These are phyloP conservation scores for Diplodus sargus DNA, from an alignment of 2,797 vertebrate genomes.

Conservation along the genomic window DNA sequence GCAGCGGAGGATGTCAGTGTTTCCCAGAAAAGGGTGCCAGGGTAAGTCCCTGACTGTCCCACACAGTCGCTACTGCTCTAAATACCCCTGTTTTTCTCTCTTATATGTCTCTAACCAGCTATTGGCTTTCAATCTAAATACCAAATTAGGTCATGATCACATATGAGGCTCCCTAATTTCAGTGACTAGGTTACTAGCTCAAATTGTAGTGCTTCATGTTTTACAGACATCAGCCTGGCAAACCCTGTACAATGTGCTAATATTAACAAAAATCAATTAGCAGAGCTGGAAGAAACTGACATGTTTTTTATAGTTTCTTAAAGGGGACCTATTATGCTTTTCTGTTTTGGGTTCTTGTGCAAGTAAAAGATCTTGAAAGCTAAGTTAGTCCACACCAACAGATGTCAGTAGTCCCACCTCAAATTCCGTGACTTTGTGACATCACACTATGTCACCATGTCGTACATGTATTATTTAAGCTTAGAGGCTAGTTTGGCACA, in stretches of 20 bases:
- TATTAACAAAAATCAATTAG: background rate
- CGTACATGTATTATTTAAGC: too few species aligned
- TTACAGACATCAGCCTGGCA: background rate
- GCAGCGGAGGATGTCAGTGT: conserved; percentile 94
- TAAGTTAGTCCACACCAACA: too few species aligned
- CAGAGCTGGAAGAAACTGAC: background rate
- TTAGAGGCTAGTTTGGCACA: too few species aligned
- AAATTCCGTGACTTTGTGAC: too few species aligned
- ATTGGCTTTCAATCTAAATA: conserved; percentile 18
- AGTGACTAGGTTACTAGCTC: conserved; percentile 9
- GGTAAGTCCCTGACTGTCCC: conserved; percentile 84
- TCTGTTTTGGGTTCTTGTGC: too few species aligned
- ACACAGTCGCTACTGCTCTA: conserved; percentile 23
- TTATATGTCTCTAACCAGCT: background rate
- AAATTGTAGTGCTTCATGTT: background rate
- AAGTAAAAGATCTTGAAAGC: too few species aligned
- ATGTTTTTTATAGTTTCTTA: too few species aligned
- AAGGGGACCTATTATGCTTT: too few species aligned
- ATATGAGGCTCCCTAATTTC: conserved; percentile 16
- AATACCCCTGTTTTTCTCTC: conserved; percentile 14
- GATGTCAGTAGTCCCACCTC: too few species aligned
- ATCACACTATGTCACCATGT: too few species aligned
- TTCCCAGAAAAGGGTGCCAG: conserved; percentile 96
- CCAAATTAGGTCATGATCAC: conserved; percentile 42
- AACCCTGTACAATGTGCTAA: background rate